Evolutionary conservation across 2,797 vertebrate species (phyloP).

Genomic region (Glossophaga mutica): DNA sequence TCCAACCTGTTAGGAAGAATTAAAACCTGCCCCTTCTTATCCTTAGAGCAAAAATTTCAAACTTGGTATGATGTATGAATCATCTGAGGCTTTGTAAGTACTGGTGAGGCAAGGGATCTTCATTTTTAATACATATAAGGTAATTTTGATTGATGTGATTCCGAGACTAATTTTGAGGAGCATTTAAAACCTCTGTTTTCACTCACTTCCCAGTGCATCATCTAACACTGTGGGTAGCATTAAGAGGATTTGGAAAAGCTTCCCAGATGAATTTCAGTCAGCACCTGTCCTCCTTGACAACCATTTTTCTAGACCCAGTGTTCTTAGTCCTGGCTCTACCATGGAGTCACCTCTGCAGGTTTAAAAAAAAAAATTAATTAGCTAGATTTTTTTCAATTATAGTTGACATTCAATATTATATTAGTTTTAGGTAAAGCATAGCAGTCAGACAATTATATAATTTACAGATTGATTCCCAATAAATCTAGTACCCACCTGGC

Average conservation of each 20-base stretch:
- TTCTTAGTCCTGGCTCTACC: neutral
- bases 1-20: neutral
- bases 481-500: neutral
- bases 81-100: neutral
- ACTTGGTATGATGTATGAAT: neutral
- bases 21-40: neutral
- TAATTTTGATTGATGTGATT: neutral
- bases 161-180: neutral
- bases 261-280: neutral
- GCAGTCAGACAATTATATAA: neutral
- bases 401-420: neutral
- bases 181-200: neutral
- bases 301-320: neutral
- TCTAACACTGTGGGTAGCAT: neutral
- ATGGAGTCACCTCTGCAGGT: neutral
- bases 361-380: neutral
- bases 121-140: neutral
- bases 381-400: neutral
- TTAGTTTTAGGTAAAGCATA: neutral
- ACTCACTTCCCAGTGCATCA: neutral
- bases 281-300: neutral
- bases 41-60: neutral
- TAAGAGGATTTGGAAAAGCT: neutral
- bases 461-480: neutral
- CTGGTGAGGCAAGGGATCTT: neutral